Evolutionary conservation across 2,113 vertebrate genomes (phyloP).

Genomic region (Erythrolamprus reginae): DNA sequence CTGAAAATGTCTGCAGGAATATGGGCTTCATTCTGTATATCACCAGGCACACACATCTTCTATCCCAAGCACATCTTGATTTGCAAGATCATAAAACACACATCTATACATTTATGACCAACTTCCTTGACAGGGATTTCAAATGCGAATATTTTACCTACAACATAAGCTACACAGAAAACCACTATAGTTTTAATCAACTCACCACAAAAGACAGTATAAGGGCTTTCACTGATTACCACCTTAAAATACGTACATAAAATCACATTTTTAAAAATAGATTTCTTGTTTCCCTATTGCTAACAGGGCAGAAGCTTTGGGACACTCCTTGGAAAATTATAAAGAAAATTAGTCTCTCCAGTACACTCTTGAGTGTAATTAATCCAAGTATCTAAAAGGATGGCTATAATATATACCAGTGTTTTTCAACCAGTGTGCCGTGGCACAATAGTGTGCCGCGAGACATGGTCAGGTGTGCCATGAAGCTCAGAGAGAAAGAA

Average conservation of each 20-base stretch:
- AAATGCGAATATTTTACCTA: neutral
- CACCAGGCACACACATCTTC: neutral
- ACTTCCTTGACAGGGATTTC: neutral
- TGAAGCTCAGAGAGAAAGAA: too few relatives aligned
- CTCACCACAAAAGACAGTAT: neutral
- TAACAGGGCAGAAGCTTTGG: neutral
- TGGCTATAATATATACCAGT: neutral
- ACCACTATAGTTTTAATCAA: neutral
- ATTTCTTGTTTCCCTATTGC: neutral
- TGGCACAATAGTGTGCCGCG: too few relatives aligned
- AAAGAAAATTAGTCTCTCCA: neutral
- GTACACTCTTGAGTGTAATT: neutral
- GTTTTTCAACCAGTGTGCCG: too few relatives aligned
- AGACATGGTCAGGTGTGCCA: too few relatives aligned
- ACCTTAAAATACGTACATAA: neutral
- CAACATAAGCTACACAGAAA: neutral
- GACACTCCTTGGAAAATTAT: neutral
- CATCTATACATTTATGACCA: neutral
- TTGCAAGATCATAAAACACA: neutral
- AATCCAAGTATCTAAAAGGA: neutral
- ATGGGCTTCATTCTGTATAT: neutral
- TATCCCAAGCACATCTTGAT: neutral
- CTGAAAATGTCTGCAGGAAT: neutral
- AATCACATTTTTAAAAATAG: neutral
- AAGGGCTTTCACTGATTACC: neutral